Base-by-base conservation (phyloP, 2,888 invertebrate species). In the Agonopterix arenella region DNA sequence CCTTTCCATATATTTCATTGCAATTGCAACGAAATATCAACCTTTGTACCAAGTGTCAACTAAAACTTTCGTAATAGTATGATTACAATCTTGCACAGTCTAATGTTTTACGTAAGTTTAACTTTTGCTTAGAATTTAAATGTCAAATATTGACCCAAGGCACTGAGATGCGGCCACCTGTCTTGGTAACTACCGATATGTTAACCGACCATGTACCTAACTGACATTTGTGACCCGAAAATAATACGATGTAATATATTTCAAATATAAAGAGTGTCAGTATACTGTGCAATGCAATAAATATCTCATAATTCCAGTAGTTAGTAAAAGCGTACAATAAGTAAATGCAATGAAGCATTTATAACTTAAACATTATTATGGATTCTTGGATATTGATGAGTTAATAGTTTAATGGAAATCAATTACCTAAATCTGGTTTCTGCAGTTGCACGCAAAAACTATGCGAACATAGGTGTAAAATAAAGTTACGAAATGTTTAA, bases 131-230 rank as follows among this genome's bases (percentile, higher is more conserved):
- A 65, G 61, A 61, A 61, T 68, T 71, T 67, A 84, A 89, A 88
- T 86, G 85, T 76, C 84, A 85, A 80, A 84, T 76, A 75, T 74
- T 86, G 84, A 88, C 86, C 85, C 71, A 70, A 76, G 80, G 76
- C 77, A 74, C 57, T 69, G 53, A 61, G 63, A 67, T 61, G 57
- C 60, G 59, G 73, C 76, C 72, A 81, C 81, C 73, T 69, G 76
- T 78, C 62, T 76, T 69, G n/a, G 4, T 40, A n/a, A 58, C 46
- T 36, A 43, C 52, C 42, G 16, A 46, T 44, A 48, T 43, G 40
- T 16, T 16, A 47, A 16, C 11, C 9, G 11, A 37, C 46, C 36
- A 13, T 45, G 11, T 11, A 46, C 28, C 42, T 13, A 38, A 10
- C 28, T 45, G 49, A n/a, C 45, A 46, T 49, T 46, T 49, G 36